Conservation (phyloP, 1,140 invertebrate species). For the Drosophila tani region DNA sequence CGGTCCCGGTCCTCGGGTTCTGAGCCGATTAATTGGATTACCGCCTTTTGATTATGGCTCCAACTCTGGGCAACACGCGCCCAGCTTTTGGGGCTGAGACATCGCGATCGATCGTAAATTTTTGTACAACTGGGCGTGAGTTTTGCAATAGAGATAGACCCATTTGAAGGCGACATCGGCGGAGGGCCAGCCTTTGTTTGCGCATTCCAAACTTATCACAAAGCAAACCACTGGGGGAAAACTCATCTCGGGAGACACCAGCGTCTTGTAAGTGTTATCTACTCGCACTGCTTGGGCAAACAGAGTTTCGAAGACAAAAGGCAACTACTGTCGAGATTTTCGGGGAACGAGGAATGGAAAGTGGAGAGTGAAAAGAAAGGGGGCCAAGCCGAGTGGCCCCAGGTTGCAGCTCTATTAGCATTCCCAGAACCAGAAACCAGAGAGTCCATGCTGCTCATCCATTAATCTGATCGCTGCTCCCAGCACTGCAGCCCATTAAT, state of each 20-base stretch:
- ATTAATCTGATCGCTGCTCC: constrained; percentile 65
- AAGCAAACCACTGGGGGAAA: constrained; percentile 57
- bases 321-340: constrained; percentile 60
- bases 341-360: constrained; percentile 27
- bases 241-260: constrained; percentile 38
- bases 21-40: constrained; percentile 82
- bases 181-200: constrained; percentile 44
- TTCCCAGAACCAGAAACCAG: constrained; percentile 65
- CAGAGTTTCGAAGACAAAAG: constrained; percentile 48
- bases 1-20: constrained; percentile 36
- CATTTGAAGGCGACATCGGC: constrained; percentile 35
- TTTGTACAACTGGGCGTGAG: constrained; percentile 27
- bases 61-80: constrained; percentile 67
- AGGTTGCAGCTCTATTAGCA: constrained; percentile 78
- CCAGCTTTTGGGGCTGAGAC: constrained; percentile 37
- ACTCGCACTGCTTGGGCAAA: constrained; percentile 48
- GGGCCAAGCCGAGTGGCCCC: constrained; percentile 33
- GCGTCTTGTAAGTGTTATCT: constrained; percentile 68
- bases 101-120: constrained; percentile 20
- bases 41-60: constrained; percentile 77
- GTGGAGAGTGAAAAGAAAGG: constrained; percentile 29
- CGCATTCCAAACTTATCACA: constrained; percentile 68
- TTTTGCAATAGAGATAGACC: constrained; percentile 32
- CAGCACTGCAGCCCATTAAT: constrained; percentile 70
- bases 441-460: constrained; percentile 53